Percentiles rank a stretch among this genome's conserved stretches.
These are phyloP conservation scores for Anolis sagrei DNA, from an alignment of 2,113 vertebrate genomes.

Conservation along the genomic window DNA sequence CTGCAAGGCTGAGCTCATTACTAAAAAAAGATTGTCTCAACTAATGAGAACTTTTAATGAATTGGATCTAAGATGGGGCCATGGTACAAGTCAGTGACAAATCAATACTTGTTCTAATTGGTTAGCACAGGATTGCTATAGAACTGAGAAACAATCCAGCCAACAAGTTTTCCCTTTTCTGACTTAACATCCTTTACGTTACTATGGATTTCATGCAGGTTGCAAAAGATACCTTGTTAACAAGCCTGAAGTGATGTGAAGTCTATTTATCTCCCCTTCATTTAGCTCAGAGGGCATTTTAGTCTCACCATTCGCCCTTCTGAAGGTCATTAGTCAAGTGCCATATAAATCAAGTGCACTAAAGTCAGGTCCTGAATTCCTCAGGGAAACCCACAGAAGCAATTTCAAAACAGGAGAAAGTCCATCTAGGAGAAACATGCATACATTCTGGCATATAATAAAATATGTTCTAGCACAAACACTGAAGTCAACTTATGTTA, in stretches of 20 bases:
- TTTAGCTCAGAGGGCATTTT: not conserved
- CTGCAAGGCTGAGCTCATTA: not conserved
- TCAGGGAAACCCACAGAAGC: not conserved
- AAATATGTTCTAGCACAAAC: not conserved
- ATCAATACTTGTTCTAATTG: slow-evolving; percentile 16
- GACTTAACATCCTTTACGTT: not conserved
- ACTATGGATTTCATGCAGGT: not conserved
- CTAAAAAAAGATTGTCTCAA: not conserved
- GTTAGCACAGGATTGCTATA: not conserved
- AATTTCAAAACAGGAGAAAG: not conserved
- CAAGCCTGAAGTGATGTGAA: not conserved
- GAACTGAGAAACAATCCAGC: not conserved
- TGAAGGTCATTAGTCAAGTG: not conserved
- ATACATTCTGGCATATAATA: not conserved
- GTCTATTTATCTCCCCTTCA: not conserved
- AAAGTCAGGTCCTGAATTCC: not conserved
- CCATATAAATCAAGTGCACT: not conserved
- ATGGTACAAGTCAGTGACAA: not conserved
- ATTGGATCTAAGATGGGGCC: not conserved
- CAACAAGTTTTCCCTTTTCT: not conserved
- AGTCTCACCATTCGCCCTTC: not conserved
- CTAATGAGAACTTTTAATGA: slow-evolving; percentile 23
- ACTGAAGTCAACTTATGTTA: too few species aligned
- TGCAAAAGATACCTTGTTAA: not conserved
- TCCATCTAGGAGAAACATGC: not conserved